phyloP scores from a whole-genome alignment of 2,113 vertebrate genomes.

The Rattus rattus region DNA sequence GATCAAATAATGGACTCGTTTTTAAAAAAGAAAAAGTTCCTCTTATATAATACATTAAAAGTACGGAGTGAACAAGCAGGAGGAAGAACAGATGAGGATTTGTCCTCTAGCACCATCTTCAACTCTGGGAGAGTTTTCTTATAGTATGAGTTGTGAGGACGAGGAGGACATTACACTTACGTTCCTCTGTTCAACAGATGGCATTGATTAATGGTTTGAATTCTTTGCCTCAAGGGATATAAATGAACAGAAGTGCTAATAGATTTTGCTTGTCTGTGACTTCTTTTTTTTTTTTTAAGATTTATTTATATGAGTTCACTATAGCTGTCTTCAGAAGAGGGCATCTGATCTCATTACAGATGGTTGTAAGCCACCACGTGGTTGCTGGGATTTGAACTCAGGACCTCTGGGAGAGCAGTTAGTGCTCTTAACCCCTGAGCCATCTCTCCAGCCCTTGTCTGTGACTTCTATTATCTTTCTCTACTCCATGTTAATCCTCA shows the following conservation, averaged over 20 bases:
- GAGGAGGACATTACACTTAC: not conserved
- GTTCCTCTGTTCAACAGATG: not conserved
- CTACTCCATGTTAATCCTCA: not conserved
- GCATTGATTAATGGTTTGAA: not conserved
- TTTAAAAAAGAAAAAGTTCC: not conserved
- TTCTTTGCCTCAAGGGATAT: not conserved
- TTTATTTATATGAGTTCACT: too few species aligned
- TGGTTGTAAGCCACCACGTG: too few species aligned
- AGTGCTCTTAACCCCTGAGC: too few species aligned
- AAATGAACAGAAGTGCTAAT: not conserved
- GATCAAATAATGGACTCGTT: not conserved
- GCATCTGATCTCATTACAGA: too few species aligned
- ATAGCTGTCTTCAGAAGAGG: too few species aligned
- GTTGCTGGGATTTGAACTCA: too few species aligned
- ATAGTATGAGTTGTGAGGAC: conserved; percentile 14
- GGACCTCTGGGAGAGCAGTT: too few species aligned
- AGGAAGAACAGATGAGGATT: not conserved
- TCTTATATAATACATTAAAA: not conserved
- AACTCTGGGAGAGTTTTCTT: not conserved
- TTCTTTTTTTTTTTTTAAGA: not conserved
- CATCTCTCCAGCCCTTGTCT: not conserved
- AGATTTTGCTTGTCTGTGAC: not conserved
- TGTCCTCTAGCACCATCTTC: not conserved
- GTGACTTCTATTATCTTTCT: not conserved
- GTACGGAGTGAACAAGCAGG: not conserved